A percentile compares a stretch with the other conserved stretches of the same genome.
Conservation (phyloP, 2,113 vertebrate genomes). For the Pterocles gutturalis region DNA sequence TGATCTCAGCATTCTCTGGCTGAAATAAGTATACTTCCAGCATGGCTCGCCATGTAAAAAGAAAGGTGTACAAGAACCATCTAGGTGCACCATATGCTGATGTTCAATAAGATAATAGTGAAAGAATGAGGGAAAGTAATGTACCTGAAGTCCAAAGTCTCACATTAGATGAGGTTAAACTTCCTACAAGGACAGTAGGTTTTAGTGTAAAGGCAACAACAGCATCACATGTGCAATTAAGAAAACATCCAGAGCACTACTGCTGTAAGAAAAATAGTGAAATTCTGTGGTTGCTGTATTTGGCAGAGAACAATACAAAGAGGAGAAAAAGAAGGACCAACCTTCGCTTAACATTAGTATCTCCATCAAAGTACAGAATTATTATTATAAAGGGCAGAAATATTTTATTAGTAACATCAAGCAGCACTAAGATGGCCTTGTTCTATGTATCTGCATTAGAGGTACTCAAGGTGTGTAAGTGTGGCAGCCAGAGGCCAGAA, state of each 20-base stretch:
- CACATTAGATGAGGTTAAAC: neutral
- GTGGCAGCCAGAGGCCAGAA: neutral
- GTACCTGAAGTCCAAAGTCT: neutral
- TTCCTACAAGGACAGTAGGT: neutral
- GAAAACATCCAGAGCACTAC: neutral
- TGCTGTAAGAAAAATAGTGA: neutral
- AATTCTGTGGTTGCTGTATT: neutral
- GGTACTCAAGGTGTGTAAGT: neutral
- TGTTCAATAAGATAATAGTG: neutral
- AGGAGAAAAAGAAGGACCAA: neutral
- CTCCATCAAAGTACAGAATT: neutral
- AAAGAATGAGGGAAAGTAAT: neutral
- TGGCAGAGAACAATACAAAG: neutral
- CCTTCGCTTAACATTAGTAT: neutral
- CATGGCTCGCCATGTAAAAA: neutral
- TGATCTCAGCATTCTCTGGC: neutral
- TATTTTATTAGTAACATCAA: neutral
- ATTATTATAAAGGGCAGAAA: neutral
- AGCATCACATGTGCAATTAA: neutral
- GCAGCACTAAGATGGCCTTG: neutral
- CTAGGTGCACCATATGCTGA: neutral
- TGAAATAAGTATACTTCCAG: neutral
- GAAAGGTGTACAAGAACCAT: neutral
- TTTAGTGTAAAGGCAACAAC: neutral
- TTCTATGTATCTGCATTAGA: neutral